Evolutionary conservation across 1,140 invertebrate genomes (phyloP).

Genomic region (Ostrea edulis): DNA sequence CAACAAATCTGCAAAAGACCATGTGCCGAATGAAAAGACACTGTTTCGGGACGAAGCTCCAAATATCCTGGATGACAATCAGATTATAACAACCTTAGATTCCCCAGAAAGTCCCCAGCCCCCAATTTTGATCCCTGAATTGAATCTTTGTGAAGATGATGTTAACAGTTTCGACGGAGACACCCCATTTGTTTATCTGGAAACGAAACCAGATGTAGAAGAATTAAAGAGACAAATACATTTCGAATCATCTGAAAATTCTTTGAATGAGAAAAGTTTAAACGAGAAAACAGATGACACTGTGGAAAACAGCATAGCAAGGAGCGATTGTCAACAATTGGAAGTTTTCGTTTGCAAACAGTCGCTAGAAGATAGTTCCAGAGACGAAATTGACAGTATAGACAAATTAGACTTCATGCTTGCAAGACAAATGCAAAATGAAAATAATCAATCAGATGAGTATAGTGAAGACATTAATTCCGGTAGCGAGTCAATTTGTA

Average conservation of each 20-base stretch:
- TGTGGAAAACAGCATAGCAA: not conserved
- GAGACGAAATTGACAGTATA: not conserved
- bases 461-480: not conserved
- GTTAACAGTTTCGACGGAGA: not conserved
- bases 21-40: not conserved
- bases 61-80: not conserved
- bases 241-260: not conserved
- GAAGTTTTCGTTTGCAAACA: not conserved
- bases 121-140: not conserved
- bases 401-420: not conserved
- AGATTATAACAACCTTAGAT: not conserved
- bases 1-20: not conserved
- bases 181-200: not conserved
- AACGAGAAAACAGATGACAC: not conserved
- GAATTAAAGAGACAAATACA: not conserved
- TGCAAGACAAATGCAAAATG: not conserved
- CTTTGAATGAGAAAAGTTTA: not conserved
- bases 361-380: not conserved
- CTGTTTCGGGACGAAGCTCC: not conserved
- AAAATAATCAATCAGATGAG: not conserved
- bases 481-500: not conserved
- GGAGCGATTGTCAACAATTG: not conserved
- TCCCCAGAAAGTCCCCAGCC: not conserved
- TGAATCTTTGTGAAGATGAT: not conserved
- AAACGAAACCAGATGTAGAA: constrained; percentile 21